phyloP scores from a whole-genome alignment of 2,113 vertebrate species.

The Carettochelys insculpta region DNA sequence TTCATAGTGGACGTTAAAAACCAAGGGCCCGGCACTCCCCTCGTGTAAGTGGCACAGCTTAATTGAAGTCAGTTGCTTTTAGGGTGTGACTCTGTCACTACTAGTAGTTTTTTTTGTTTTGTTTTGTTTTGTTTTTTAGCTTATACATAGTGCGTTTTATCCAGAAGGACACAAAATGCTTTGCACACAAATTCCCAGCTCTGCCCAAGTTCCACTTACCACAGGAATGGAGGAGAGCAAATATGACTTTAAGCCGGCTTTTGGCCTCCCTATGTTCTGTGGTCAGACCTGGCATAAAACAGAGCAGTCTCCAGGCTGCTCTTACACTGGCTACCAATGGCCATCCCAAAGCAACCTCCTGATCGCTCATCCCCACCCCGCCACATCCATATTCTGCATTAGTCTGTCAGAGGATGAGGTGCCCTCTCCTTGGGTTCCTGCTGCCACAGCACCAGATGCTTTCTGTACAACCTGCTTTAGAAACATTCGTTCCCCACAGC shows the following conservation, averaged over 20 bases:
- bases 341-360: too few relatives aligned
- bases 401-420: neutral
- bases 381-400: neutral
- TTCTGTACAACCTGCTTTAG: neutral
- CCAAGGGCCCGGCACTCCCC: neutral
- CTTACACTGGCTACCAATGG: neutral
- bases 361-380: neutral
- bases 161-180: accelerated
- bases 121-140: neutral
- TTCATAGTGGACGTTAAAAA: neutral
- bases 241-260: neutral
- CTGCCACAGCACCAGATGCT: neutral
- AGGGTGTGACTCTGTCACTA: neutral
- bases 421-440: neutral
- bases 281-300: neutral
- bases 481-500: neutral
- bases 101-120: neutral
- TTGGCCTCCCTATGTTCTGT: neutral
- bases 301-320: neutral
- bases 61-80: neutral
- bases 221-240: neutral
- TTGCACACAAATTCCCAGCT: neutral
- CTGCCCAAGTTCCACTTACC: neutral
- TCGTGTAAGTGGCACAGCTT: neutral
- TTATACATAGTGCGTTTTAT: neutral